These are phyloP conservation scores for Aplidium turbinatum DNA, from an alignment of 23 tunicate genomes.

Conservation along the genomic window DNA sequence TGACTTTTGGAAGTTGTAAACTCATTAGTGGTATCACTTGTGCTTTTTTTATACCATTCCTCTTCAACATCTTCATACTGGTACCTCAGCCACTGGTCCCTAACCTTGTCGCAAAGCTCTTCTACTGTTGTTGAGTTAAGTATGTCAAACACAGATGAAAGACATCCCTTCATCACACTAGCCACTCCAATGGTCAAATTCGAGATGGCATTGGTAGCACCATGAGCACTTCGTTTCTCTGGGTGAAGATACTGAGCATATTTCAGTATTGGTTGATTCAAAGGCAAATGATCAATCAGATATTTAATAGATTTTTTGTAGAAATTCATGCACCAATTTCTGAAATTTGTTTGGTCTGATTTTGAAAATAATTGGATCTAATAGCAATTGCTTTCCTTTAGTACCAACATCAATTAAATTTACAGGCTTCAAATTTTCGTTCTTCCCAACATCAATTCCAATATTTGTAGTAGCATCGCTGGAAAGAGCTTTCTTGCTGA, in stretches of 20 bases:
- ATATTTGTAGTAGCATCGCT: neutral
- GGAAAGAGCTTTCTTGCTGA: neutral
- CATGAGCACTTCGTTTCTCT: neutral
- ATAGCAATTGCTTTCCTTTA: neutral
- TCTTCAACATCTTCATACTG: neutral
- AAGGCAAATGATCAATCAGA: slow-evolving; percentile 10
- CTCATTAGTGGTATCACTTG: neutral
- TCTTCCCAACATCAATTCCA: neutral
- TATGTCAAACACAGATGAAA: neutral
- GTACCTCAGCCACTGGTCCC: slow-evolving; percentile 1
- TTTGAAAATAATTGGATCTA: too few relatives aligned
- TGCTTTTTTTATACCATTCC: neutral
- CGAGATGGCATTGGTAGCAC: slow-evolving; percentile 6
- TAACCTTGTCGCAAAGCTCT: slow-evolving; percentile 4
- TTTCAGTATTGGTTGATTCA: neutral
- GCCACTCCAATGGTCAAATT: neutral
- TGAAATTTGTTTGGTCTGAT: neutral
- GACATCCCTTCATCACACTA: neutral
- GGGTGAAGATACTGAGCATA: slow-evolving; percentile 6
- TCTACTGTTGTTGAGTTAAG: neutral
- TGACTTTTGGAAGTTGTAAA: neutral
- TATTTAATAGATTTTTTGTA: neutral
- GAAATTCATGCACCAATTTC: slow-evolving; percentile 4
- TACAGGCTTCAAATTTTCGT: neutral
- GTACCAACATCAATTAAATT: neutral